Base-by-base conservation (phyloP, 2,888 invertebrate genomes). In the Drosophila birchii region DNA sequence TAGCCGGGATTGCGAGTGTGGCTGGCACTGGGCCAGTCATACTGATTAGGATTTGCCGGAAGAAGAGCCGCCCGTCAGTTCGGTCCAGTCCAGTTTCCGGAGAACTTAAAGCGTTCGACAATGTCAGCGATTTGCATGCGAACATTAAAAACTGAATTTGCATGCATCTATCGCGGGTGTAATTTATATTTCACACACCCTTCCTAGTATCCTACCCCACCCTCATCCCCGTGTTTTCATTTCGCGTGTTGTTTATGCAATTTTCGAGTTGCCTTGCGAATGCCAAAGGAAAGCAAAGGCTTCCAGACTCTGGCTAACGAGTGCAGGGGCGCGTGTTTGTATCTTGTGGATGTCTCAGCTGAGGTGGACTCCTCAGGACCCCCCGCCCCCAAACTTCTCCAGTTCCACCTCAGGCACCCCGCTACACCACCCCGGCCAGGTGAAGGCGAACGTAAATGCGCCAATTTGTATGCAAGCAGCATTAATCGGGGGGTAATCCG, bases 401-500 rank as follows among this genome's bases (percentile, higher is more conserved):
- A 34, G 55, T 0, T 47, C 29, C 47, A 45, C 9, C 45, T 11
- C 26, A 9, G 7, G 29, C 11, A 2, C 14, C 18, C 29, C 18
- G 5, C 8, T 16, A 43, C 18, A 26, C 26, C 14, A 3, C 3
- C 11, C 16, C 7, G 38, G 20, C 43, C 78, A 64, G 72, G 59
- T 56, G 55, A 51, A 57, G 67, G 66, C 64, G 72, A 57, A 68
- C 74, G 79, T 75, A 85, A 87, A 87, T 86, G 84, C 82, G 86
- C 88, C 86, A 89, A 86, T 86, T 86, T 86, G 86, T 89, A 86
- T 86, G 86, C 86, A 85, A 74, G 83, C 74, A 79, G 86, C 82
- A 88, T 89, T 87, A 86, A 84, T 80, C 89, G 88, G 79, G 41
- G 88, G 84, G 68, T 85, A 85, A 85, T 85, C 83, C 88, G 86